Base-by-base conservation (phyloP, 2,888 invertebrate species). In the Athalia rosae region DNA sequence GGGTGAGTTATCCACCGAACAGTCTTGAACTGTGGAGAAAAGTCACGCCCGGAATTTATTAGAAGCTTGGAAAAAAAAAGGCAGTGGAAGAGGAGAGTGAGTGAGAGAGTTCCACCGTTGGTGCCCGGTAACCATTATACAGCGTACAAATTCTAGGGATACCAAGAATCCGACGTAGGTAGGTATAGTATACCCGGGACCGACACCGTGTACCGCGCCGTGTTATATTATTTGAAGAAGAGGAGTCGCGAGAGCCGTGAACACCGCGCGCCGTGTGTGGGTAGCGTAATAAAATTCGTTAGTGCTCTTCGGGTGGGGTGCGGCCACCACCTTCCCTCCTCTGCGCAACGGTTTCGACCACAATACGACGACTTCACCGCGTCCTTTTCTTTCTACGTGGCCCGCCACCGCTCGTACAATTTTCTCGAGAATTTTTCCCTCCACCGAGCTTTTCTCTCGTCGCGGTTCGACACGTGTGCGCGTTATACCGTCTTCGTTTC, bases 21-120 rank as follows among this genome's bases (percentile, higher is more conserved):
- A 62, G 66, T 47, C 50, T 53, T n/a, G 28, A 28, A 43, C 53
- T 58, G 71, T 58, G 71, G 71, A 7, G 43, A 71, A 71, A 71
- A 71, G 71, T 71, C 71, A 71, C 71, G 71, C 71, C 58, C 56
- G 71, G 45, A 71, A 71, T 71, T 71, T 71, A 71, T 71, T 71
- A 71, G 71, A 71, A 58, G 71, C 58, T 13, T 3, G 66, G 43
- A 9, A 43, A 64, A 43, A 5, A 45, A 3, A 45, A 64, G n/a
- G 63, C 9, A 43, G n/a, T 45, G n/a, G 43, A 64, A 64, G 64
- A 2, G 48, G 48, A 66, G 13, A 58, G 11, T 43, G 62, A 62
- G 43, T 43, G 62, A 62, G 62, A 43, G 43, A 45, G n/a, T 41
- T 48, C 8, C 28, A 9, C 53, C 28, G 28, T 28, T 28, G 28